phyloP scores from a whole-genome alignment of 2,888 invertebrate species.

The Boloria euphrosyne region DNA sequence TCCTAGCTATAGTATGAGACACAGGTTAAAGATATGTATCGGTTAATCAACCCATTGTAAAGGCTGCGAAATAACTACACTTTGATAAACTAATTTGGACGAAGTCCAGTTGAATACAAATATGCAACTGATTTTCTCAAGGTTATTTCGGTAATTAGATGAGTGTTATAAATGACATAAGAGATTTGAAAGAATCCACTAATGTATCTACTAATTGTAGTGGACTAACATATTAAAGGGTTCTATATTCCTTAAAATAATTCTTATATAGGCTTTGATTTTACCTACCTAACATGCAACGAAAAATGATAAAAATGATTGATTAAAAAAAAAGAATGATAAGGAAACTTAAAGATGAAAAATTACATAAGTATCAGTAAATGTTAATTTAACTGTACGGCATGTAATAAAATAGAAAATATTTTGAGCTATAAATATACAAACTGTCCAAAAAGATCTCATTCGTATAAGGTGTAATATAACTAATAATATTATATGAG shows the following conservation, averaged over 20 bases:
- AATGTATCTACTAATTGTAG: too few species aligned
- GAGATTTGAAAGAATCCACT: background rate
- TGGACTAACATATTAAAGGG: too few species aligned
- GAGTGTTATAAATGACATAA: background rate
- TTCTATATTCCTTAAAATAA: too few species aligned
- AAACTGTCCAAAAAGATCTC: background rate
- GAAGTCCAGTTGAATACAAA: slow-evolving; percentile 29
- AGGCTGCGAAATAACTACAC: slow-evolving; percentile 53
- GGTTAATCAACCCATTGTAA: slow-evolving; percentile 76
- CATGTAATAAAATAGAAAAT: background rate
- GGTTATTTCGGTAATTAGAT: slow-evolving; percentile 5
- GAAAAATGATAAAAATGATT: too few species aligned
- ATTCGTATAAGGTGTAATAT: slow-evolving; percentile 6
- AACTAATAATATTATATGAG: slow-evolving; percentile 8
- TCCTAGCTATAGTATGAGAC: slow-evolving; percentile 55
- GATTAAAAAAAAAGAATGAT: too few species aligned
- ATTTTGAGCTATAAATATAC: background rate
- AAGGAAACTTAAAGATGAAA: too few species aligned
- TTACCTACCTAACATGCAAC: too few species aligned
- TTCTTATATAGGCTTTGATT: too few species aligned
- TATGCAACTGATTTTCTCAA: slow-evolving; percentile 9
- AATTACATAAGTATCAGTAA: too few species aligned
- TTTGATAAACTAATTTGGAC: slow-evolving; percentile 43
- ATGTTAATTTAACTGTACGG: too few species aligned
- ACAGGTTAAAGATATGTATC: slow-evolving; percentile 64